Evolutionary conservation across 2,888 invertebrate genomes (phyloP).

Genomic region (Cylloceria caligata): DNA sequence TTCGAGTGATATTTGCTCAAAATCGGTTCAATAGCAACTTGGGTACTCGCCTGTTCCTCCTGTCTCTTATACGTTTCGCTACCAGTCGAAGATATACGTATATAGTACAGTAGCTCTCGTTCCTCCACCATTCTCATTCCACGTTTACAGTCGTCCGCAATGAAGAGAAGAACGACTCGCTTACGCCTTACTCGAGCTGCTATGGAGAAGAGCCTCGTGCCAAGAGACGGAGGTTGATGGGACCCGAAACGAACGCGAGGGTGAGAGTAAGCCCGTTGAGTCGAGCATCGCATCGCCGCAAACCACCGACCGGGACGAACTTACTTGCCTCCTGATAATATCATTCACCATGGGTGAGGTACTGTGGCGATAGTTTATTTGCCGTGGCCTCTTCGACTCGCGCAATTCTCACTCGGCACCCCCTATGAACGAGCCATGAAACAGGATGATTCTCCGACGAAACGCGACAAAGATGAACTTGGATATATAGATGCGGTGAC

Average conservation of each 20-base stretch:
- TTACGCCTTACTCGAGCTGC: not conserved
- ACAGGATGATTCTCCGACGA: not conserved
- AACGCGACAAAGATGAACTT: constrained; percentile 53
- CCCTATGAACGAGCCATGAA: not conserved
- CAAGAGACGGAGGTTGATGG: constrained; percentile 49
- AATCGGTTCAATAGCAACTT: constrained; percentile 85
- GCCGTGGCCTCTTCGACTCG: constrained; percentile 29
- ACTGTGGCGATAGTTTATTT: constrained; percentile 61
- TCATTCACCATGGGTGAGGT: constrained; percentile 63
- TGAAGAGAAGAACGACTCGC: constrained; percentile 3
- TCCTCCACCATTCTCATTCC: constrained; percentile 22
- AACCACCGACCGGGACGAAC: constrained; percentile 53
- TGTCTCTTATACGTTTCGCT: constrained; percentile 81
- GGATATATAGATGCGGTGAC: not conserved
- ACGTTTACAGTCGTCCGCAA: constrained; percentile 31
- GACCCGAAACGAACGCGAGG: constrained; percentile 17
- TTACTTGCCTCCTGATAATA: constrained; percentile 64
- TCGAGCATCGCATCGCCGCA: constrained; percentile 47
- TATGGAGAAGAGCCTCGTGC: constrained; percentile 51
- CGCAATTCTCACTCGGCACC: not conserved
- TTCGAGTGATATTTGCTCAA: constrained; percentile 84
- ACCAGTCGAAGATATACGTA: constrained; percentile 37
- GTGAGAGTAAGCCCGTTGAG: constrained; percentile 21
- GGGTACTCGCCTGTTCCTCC: constrained; percentile 81
- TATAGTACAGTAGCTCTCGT: not conserved